Percentiles rank a stretch among this genome's conserved stretches.
Evolutionary conservation across 2,113 vertebrate species (phyloP).

Genomic region (Dipodomys stephensi): DNA sequence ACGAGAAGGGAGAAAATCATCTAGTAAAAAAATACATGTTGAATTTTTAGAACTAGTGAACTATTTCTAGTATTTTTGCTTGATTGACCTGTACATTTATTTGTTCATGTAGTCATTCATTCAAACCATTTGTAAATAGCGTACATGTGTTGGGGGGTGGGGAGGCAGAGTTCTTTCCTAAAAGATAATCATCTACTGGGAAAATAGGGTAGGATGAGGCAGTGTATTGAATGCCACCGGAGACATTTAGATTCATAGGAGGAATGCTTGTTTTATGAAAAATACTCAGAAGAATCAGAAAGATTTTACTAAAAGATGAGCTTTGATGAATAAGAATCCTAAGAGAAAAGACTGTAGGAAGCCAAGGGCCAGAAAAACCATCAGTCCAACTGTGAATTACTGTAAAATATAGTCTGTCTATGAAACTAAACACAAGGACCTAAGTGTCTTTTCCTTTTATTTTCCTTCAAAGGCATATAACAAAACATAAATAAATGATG

Average conservation of each 20-base stretch:
- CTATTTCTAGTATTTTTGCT: neutral
- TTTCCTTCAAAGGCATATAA: conserved; percentile 46
- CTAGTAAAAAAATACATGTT: neutral
- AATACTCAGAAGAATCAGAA: conserved; percentile 20
- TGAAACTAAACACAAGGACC: neutral
- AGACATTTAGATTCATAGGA: neutral
- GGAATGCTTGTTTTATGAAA: neutral
- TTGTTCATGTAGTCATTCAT: neutral
- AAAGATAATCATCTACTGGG: neutral
- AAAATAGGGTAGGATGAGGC: neutral
- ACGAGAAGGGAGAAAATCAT: neutral
- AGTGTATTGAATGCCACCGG: neutral
- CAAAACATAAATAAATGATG: neutral
- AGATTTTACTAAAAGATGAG: neutral
- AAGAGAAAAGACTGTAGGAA: neutral
- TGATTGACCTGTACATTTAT: neutral
- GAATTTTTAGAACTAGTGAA: neutral
- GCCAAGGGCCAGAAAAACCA: neutral
- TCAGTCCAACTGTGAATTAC: neutral
- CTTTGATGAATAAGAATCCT: neutral
- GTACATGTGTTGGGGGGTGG: too few species aligned
- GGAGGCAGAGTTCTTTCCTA: neutral
- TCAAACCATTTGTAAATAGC: neutral
- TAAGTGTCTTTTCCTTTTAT: neutral
- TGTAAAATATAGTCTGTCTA: neutral